Conservation (phyloP, 1,140 invertebrate species). For the Camponotus vicinus region DNA sequence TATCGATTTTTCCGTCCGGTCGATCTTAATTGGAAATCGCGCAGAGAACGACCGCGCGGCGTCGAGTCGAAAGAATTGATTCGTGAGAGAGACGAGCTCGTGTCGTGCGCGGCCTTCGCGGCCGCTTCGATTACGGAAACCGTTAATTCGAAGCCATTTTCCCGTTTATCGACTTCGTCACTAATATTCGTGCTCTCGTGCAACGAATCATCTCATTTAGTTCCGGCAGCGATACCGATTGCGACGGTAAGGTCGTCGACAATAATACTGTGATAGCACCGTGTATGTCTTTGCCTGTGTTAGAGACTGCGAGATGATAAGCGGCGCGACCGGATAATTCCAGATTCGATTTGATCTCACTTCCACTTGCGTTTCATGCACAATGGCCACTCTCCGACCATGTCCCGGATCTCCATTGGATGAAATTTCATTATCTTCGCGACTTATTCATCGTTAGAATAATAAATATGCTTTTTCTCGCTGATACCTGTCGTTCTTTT, state of each 20-base stretch:
- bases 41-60: not conserved
- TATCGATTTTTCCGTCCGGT: not conserved
- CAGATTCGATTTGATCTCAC: constrained; percentile 31
- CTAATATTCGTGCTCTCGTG: constrained; percentile 13
- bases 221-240: not conserved
- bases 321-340: not conserved
- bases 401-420: constrained; percentile 10
- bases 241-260: not conserved
- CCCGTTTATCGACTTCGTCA: not conserved
- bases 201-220: constrained; percentile 29
- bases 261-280: not conserved
- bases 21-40: constrained; percentile 27
- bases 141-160: not conserved
- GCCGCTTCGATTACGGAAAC: constrained; percentile 7
- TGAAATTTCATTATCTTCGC: constrained; percentile 50
- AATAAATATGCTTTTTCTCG: constrained; percentile 21
- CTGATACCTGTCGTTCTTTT: not conserved
- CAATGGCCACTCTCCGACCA: constrained; percentile 41
- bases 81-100: not conserved
- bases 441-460: constrained; percentile 20
- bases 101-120: not conserved
- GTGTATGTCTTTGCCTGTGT: not conserved
- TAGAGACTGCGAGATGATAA: not conserved
- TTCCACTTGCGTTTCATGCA: constrained; percentile 70
- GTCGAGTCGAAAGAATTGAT: not conserved